Evolutionary conservation across 2,113 vertebrate species (phyloP).

Genomic region (Neofelis nebulosa): DNA sequence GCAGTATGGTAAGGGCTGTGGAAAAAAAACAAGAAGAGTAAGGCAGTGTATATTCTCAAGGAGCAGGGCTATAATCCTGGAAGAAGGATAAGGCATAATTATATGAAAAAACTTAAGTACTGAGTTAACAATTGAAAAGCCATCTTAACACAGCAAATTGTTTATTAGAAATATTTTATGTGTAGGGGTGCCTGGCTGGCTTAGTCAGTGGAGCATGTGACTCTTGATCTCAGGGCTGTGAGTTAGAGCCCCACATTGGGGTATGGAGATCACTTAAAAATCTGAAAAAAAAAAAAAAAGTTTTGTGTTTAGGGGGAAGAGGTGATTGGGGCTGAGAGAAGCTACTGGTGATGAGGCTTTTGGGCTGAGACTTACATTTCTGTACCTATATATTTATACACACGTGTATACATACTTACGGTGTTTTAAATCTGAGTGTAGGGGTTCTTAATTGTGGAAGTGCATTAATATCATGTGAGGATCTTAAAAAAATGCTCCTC

Average conservation of each 20-base stretch:
- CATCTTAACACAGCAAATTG: background rate
- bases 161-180: background rate
- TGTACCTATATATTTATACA: background rate
- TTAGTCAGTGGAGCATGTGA: background rate
- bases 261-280: background rate
- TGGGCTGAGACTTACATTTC: background rate
- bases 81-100: slow-evolving; percentile 26
- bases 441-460: background rate
- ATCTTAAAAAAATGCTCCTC: slow-evolving; percentile 35
- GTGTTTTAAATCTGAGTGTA: background rate
- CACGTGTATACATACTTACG: background rate
- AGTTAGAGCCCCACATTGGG: background rate
- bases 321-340: background rate
- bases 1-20: background rate
- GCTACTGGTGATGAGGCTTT: background rate
- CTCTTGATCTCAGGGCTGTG: background rate
- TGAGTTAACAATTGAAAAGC: slow-evolving; percentile 1
- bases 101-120: slow-evolving; percentile 4
- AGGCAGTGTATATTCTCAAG: background rate
- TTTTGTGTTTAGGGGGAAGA: background rate
- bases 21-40: slow-evolving; percentile 26
- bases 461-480: background rate
- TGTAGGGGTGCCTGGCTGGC: background rate
- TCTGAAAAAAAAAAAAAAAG: background rate
- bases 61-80: slow-evolving; percentile 8